Conservation (phyloP, 64 coral and sea anemone species). For the Trachythela sp. region DNA sequence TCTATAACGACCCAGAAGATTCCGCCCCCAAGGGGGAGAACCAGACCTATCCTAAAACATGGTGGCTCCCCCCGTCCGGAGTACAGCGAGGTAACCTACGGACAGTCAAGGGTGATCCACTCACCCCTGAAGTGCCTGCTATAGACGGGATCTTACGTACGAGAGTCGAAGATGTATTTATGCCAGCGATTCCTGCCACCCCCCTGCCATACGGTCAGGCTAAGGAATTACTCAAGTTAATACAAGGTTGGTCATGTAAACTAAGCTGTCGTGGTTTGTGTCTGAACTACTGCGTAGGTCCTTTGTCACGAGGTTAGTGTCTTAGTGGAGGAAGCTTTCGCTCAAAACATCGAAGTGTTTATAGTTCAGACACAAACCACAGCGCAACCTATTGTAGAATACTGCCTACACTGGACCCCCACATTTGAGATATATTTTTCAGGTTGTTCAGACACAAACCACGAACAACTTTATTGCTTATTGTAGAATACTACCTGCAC, state of each 20-base stretch:
- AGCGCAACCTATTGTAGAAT: too few relatives aligned
- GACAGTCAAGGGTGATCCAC: not conserved
- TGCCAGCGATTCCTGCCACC: not conserved
- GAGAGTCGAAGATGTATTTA: not conserved
- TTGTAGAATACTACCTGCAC: too few relatives aligned
- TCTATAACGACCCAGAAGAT: conserved; percentile 86
- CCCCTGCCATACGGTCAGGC: not conserved
- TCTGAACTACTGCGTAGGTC: too few relatives aligned
- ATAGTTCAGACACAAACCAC: too few relatives aligned
- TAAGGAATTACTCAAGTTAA: not conserved
- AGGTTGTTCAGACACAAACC: too few relatives aligned
- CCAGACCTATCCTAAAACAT: conserved; percentile 68
- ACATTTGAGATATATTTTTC: too few relatives aligned
- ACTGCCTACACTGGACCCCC: too few relatives aligned
- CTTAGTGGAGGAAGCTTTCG: too few relatives aligned
- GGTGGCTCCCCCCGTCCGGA: conserved; percentile 77
- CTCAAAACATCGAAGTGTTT: too few relatives aligned
- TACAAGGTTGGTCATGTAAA: not conserved
- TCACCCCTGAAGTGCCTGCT: not conserved
- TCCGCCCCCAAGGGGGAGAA: conserved; percentile 43
- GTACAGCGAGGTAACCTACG: conserved; percentile 61
- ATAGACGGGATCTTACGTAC: not conserved
- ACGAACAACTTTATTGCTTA: too few relatives aligned
- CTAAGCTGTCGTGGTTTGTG: too few relatives aligned
- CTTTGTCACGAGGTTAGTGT: too few relatives aligned